Base-by-base conservation (phyloP, 1,140 invertebrate genomes). In the Eufriesea mexicana region DNA sequence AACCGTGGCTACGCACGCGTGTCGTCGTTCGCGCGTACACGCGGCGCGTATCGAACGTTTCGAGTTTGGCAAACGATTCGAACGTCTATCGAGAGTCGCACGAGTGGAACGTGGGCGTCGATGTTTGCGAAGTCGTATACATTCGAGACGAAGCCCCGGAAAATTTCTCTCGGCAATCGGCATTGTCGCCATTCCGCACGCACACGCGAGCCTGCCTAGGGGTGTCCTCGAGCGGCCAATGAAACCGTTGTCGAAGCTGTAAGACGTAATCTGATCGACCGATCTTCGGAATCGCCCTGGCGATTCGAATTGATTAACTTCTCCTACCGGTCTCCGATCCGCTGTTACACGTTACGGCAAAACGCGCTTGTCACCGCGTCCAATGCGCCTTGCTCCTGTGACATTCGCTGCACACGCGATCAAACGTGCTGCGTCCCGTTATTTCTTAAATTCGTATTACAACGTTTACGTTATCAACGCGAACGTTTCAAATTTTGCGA, bases 241-340 rank as follows among this genome's bases (percentile, higher is more conserved):
- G 68, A 67, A 61, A 47, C 51, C 57, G 51, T 73, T 64, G 42
- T 64, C 74, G 83, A 82, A 79, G 59, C 75, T 76, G 78, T 71
- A 79, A 82, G 62, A 54, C n/a, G 70, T 84, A 88, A 88, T 88
- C 86, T 87, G 51, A 25, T 51, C 70, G 83, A 57, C 86, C 86
- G 86, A 87, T 87, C 86, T 85, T 75, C 76, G 25, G 83, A 74
- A 87, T 88, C 86, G 68, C 73, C 62, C 74, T 25, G 75, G 86
- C 66, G 83, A 88, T 88, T 87, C 86, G 74, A 88, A 88, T 88
- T 82, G 86, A 88, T 88, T 87, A 82, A 82, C 67, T 79, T 79
- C 67, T 35, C 84, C 83, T 75, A n/a, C 67, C 16, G 70, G 83
- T 68, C 76, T 85, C 79, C 66, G 66, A 73, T 59, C 28, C 35